phyloP scores from a whole-genome alignment of 23 tunicate genomes.

The Trididemnum nubilum region DNA sequence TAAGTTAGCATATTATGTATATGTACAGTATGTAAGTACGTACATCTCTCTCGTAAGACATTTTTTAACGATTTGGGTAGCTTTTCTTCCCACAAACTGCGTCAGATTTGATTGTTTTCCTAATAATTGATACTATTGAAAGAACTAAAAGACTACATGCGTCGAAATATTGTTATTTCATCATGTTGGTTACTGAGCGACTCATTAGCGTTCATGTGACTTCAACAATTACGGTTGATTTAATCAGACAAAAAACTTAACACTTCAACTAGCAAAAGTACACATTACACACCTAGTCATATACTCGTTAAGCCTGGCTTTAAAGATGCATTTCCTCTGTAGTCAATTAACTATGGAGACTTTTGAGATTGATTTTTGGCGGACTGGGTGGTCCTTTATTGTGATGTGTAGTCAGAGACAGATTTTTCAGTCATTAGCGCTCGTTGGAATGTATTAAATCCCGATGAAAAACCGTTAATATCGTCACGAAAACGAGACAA shows the following conservation, averaged over 20 bases:
- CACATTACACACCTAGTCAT: slow-evolving; percentile 4
- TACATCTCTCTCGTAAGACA: too few species aligned
- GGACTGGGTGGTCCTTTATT: background rate
- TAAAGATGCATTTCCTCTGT: background rate
- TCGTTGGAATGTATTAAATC: background rate
- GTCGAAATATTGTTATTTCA: too few species aligned
- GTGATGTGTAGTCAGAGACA: too few species aligned
- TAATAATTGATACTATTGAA: too few species aligned
- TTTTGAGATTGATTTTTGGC: background rate
- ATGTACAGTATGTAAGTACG: too few species aligned
- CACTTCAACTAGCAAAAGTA: background rate
- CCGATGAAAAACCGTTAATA: background rate
- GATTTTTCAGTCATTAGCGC: background rate
- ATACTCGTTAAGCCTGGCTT: background rate
- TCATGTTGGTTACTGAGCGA: background rate
- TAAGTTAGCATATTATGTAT: too few species aligned
- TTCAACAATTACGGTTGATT: background rate
- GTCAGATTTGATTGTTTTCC: too few species aligned
- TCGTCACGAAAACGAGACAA: background rate
- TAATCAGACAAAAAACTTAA: background rate
- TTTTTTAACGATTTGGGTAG: too few species aligned
- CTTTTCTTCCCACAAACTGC: too few species aligned
- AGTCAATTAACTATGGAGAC: background rate
- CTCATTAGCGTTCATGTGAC: background rate
- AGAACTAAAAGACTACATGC: too few species aligned